Conservation (phyloP, 1,140 invertebrate genomes). For the Paraescarpia echinospica region DNA sequence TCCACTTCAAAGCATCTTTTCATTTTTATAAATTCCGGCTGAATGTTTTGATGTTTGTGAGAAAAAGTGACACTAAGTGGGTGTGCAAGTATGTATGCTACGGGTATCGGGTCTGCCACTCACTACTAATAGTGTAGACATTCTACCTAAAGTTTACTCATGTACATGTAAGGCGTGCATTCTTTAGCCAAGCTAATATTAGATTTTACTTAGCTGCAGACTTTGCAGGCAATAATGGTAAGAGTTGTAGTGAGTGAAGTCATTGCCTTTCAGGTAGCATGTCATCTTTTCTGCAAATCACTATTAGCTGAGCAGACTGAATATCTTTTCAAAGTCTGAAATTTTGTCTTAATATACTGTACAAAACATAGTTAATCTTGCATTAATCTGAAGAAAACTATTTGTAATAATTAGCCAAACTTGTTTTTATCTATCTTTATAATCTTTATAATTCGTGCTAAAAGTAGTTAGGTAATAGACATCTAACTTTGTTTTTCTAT, state of each 20-base stretch:
- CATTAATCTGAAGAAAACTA: background rate
- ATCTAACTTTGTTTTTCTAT: background rate
- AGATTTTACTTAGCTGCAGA: background rate
- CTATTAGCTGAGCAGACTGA: background rate
- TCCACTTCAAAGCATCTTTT: background rate
- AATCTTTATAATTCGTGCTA: background rate
- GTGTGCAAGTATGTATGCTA: background rate
- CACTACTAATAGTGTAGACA: background rate
- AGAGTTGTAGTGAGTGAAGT: background rate
- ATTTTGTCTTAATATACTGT: background rate
- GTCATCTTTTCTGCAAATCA: background rate
- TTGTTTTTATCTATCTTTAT: background rate
- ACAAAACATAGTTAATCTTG: too few species aligned
- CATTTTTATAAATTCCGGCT: background rate
- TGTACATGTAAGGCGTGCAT: background rate
- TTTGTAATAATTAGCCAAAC: background rate
- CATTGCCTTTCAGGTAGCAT: background rate
- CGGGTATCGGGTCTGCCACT: background rate
- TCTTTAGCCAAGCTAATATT: background rate
- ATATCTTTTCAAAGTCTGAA: background rate
- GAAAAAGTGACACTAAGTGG: background rate
- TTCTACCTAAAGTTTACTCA: background rate
- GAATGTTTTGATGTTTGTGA: background rate
- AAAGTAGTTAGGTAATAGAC: background rate
- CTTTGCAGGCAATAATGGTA: background rate